Evolutionary conservation across 1,140 invertebrate genomes (phyloP).

Genomic region (Drosophila ogumai): DNA sequence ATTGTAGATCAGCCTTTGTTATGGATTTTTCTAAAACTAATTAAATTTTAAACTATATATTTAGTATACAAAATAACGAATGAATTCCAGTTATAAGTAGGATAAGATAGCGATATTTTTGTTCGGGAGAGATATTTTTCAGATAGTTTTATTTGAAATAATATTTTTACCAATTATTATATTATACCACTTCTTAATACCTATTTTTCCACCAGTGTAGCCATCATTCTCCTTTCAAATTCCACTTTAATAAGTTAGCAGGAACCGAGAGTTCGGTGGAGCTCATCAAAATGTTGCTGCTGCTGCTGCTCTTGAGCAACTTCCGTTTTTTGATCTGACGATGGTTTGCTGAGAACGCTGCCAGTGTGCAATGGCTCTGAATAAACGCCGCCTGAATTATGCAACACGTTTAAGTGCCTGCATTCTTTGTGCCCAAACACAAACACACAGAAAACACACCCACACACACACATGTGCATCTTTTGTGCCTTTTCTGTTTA

Average conservation of each 20-base stretch:
- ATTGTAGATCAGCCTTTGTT: no score
- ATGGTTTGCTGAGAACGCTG: conserved; percentile 39
- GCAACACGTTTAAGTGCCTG: conserved; percentile 76
- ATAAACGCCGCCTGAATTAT: conserved; percentile 75
- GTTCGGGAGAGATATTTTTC: background rate
- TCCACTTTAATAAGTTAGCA: conserved; percentile 63
- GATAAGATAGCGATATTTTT: background rate
- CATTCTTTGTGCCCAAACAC: conserved; percentile 51
- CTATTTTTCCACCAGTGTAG: background rate
- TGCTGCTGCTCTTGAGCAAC: conserved; percentile 41
- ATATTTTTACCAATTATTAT: background rate
- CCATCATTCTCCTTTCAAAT: conserved; percentile 37
- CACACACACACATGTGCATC: conserved; percentile 17
- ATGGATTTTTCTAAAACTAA: no score
- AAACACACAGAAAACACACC: conserved; percentile 13
- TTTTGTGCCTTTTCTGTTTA: conserved; percentile 53
- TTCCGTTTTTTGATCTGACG: conserved; percentile 68
- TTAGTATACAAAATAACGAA: no score
- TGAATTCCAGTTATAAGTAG: background rate
- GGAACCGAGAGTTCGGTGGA: conserved; percentile 39
- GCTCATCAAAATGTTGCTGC: conserved; percentile 53
- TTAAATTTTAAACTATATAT: no score
- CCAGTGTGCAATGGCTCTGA: conserved; percentile 64
- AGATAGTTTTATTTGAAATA: no score
- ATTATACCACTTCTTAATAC: no score